Base-by-base conservation (phyloP, 2,888 invertebrate genomes). In the Tricholauxania praeusta region DNA sequence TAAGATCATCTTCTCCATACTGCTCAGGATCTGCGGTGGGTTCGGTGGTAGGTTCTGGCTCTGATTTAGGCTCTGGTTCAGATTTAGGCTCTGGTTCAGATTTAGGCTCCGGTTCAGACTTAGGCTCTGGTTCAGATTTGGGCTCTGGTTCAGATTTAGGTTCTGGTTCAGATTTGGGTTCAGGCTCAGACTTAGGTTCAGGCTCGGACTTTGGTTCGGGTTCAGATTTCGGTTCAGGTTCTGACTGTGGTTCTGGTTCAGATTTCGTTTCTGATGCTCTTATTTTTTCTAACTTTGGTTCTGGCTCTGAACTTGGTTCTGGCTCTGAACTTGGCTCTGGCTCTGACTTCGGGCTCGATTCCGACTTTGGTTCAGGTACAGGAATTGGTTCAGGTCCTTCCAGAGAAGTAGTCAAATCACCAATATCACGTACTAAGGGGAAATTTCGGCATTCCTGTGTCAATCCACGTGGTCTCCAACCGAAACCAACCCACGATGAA, bases 391-490 rank as follows among this genome's bases (percentile, higher is more conserved):
- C 82, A n/a, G 87, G 82, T 77, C 87, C 84, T 0, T 88, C 85
- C 0, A 83, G 72, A 7, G 74, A 79, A 12, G 83, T 84, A 0
- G 79, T 82, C 57, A 81, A 75, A 72, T 83, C 85, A 1, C 82
- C 83, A 51, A 81, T 84, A 59, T 89, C 90, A 12, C 87, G 88
- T 48, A 93, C 89, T 0, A 92, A 89, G 0, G 96, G 96, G 85
- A 95, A 95, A 80, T 94, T 93, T 81, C 93, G 93, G 84, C 96
- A 96, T 69, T 91, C 89, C 22, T 93, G 91, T 0, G 93, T 94
- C 71, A 95, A 82, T 12, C 90, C 90, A 55, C 89, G 90, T 0
- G 98, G 96, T 71, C 97, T 90, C 97, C 98, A 98, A n/a, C 98
- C 98, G 8, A 98, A 79, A 10, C 93, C 91, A 5, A 92, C 93